Conservation (phyloP, 92 coral and sea anemone species). For the Muricea muricata region DNA sequence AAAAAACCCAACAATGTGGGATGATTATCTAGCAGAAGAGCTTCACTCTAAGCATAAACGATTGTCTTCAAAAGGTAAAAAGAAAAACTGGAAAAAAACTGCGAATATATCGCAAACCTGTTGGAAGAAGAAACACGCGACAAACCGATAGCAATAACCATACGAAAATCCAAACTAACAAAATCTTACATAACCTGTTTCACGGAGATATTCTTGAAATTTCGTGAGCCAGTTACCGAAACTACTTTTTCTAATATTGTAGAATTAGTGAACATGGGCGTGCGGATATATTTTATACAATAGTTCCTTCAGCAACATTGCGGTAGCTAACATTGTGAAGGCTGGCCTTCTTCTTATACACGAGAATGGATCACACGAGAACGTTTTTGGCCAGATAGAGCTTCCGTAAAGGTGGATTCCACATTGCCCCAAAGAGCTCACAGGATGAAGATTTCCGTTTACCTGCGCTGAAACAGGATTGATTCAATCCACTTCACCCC, state of each 20-base stretch:
- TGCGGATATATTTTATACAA: neutral
- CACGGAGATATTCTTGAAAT: neutral
- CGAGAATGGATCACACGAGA: conserved; percentile 11
- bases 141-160: neutral
- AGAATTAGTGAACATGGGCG: neutral
- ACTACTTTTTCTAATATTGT: neutral
- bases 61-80: neutral
- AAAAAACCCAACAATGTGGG: neutral
- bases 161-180: neutral
- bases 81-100: conserved; percentile 5
- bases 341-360: conserved; percentile 13
- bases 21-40: neutral
- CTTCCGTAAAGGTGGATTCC: conserved; percentile 10
- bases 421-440: conserved; percentile 11
- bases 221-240: neutral
- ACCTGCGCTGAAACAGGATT: conserved; percentile 4
- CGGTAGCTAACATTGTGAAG: neutral
- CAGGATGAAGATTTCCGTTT: conserved; percentile 17
- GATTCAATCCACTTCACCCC: neutral
- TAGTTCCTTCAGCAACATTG: neutral
- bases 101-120: neutral
- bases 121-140: neutral
- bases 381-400: conserved; percentile 1
- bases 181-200: neutral
- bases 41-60: neutral